Evolutionary conservation across 2,888 invertebrate species (phyloP), one percentile per base, ranked within the genome.

Genomic region (Leptarthrus brevirostris): DNA sequence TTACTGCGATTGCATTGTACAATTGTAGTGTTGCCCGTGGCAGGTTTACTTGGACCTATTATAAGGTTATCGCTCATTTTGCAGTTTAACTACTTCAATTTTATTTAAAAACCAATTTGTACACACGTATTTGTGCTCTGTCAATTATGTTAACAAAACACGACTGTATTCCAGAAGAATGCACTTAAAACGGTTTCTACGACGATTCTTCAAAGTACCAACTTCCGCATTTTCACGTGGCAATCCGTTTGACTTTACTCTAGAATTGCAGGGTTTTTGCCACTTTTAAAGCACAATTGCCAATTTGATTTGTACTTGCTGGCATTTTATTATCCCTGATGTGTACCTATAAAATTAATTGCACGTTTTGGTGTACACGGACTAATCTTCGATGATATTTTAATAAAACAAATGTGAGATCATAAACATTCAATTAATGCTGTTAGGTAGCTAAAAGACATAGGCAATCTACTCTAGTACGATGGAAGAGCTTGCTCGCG

Each of bases 371-470:
- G n/a, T n/a, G n/a, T n/a, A n/a, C n/a, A 40, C 10, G 40, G n/a
- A 40, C 6, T 40, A 40, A 40, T 12, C 6, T 12, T 10, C 40
- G 40, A 12, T 40, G 40, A 40, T 40, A 40, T 40, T 12, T 40
- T 10, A 40, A 4, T 30, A 30, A 30, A 40, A 40, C 40, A 40
- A 40, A 40, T 40, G 1, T 40, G 40, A 6, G 8, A 40, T 40
- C 40, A 40, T 40, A 40, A 40, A 40, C 40, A 40, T 40, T 40
- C n/a, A 40, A 40, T 40, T 40, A 40, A 40, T 40, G 40, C n/a
- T n/a, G n/a, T n/a, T n/a, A 40, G 10, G n/a, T 12, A 3, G 2
- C n/a, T 40, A 40, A n/a, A 1, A 40, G 40, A 12, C 40, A 8
- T 6, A 6, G 1, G 8, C 3, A 3, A n/a, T 12, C 40, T 40